A percentile compares a stretch with the other conserved stretches of the same genome.
Conservation (phyloP, 2,797 vertebrate species). For the Mus minutoides region DNA sequence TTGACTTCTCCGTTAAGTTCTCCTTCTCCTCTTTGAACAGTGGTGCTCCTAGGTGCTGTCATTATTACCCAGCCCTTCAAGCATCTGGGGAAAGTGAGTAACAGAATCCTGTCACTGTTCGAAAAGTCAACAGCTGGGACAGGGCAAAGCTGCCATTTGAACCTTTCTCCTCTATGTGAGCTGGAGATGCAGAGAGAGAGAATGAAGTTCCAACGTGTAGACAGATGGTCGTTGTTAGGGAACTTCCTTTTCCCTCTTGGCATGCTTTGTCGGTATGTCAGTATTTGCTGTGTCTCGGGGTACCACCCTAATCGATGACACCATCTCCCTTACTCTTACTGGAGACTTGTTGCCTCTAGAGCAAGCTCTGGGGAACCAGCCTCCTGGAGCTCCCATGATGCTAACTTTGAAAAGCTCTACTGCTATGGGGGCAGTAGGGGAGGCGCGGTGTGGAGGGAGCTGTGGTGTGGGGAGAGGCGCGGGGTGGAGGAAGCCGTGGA, state of each 20-base stretch:
- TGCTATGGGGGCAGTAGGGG: not conserved
- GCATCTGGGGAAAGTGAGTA: not conserved
- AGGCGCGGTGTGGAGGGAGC: not conserved
- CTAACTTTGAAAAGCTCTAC: not conserved
- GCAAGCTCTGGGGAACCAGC: not conserved
- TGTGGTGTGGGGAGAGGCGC: too few species aligned
- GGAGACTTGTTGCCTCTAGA: not conserved
- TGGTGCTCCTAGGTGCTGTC: not conserved
- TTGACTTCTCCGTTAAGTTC: not conserved
- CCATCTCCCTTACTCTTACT: not conserved
- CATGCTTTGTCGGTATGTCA: not conserved
- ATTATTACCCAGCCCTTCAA: slow-evolving; percentile 10
- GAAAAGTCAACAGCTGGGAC: not conserved
- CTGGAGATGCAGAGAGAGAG: not conserved
- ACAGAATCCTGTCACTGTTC: not conserved
- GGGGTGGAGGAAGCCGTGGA: too few species aligned
- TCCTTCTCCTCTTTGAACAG: not conserved
- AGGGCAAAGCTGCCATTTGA: not conserved
- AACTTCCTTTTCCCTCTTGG: not conserved
- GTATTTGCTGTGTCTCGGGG: not conserved
- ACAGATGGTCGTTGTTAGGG: not conserved
- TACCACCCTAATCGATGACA: not conserved
- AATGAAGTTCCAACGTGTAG: not conserved
- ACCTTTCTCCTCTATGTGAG: not conserved
- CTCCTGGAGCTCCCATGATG: not conserved